These are phyloP conservation scores for Amniataba percoides DNA, from an alignment of 2,797 vertebrate genomes.

Conservation along the genomic window DNA sequence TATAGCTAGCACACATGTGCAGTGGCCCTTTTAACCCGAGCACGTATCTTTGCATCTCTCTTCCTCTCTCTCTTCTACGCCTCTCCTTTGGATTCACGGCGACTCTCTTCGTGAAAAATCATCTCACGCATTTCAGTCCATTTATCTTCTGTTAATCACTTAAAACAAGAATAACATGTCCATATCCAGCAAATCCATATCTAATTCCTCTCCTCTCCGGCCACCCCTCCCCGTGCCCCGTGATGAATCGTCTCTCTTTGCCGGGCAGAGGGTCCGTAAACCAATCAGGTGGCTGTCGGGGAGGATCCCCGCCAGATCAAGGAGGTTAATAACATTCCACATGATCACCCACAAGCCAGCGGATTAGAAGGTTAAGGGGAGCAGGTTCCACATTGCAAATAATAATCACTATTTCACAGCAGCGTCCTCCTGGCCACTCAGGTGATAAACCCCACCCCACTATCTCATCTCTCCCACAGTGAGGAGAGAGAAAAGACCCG, in stretches of 20 bases:
- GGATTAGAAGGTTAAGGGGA: slow-evolving; percentile 65
- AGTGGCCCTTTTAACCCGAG: slow-evolving; percentile 26
- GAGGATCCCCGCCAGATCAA: slow-evolving; percentile 58
- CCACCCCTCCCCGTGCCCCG: not conserved
- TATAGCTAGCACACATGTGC: not conserved
- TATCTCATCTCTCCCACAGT: slow-evolving; percentile 56
- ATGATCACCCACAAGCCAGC: slow-evolving; percentile 73
- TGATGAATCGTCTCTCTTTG: slow-evolving; percentile 42
- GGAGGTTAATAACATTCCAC: slow-evolving; percentile 81
- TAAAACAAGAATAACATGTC: slow-evolving; percentile 52
- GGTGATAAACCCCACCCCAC: slow-evolving; percentile 57
- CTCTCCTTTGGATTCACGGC: slow-evolving; percentile 20
- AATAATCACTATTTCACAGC: slow-evolving; percentile 73
- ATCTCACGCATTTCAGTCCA: slow-evolving; percentile 39
- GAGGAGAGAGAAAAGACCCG: slow-evolving; percentile 7
- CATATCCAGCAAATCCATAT: slow-evolving; percentile 45
- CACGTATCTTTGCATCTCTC: slow-evolving; percentile 55
- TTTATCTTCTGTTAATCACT: slow-evolving; percentile 60
- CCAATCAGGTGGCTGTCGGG: slow-evolving; percentile 48
- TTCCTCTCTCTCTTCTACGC: not conserved
- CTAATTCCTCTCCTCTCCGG: slow-evolving; percentile 35
- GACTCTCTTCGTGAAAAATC: slow-evolving; percentile 28
- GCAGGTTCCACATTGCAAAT: slow-evolving; percentile 62
- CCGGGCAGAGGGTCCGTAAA: slow-evolving; percentile 14
- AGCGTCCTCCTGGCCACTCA: slow-evolving; percentile 50